Evolutionary conservation across 2,797 vertebrate species (phyloP).

Genomic region (Anguilla megastoma): DNA sequence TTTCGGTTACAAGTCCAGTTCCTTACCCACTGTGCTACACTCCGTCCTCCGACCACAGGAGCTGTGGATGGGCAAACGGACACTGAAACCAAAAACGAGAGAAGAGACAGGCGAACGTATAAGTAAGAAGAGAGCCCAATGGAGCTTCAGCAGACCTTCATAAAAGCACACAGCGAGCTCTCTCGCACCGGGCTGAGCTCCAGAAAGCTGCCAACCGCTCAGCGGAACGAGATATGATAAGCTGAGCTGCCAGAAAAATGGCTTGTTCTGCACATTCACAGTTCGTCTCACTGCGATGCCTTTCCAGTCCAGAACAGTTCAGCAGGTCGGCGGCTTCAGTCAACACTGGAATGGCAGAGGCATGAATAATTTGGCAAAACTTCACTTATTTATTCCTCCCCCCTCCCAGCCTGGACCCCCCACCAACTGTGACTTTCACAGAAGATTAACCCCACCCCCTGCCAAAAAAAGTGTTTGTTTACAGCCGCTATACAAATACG

Average conservation of each 20-base stretch:
- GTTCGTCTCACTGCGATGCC: background rate
- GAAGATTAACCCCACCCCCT: background rate
- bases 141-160: background rate
- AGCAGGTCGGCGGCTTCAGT: background rate
- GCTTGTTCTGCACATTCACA: background rate
- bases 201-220: conserved; percentile 16
- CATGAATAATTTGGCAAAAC: conserved; percentile 24
- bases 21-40: too few species aligned
- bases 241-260: background rate
- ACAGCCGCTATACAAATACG: background rate
- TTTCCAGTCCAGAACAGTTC: conserved; percentile 1
- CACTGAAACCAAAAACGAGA: background rate
- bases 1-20: too few species aligned
- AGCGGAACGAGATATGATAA: background rate
- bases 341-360: conserved; percentile 11
- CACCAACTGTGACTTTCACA: background rate
- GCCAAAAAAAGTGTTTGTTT: conserved; percentile 15
- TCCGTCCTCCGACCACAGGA: too few species aligned
- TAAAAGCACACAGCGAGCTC: background rate
- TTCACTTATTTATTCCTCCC: conserved; percentile 1
- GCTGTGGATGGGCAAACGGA: background rate
- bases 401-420: background rate
- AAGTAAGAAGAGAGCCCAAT: background rate
- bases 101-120: background rate
- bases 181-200: background rate